Percentiles rank a stretch among this genome's conserved stretches.
Evolutionary conservation across 2,797 vertebrate species (phyloP).

Genomic region (Etheostoma nigrum): DNA sequence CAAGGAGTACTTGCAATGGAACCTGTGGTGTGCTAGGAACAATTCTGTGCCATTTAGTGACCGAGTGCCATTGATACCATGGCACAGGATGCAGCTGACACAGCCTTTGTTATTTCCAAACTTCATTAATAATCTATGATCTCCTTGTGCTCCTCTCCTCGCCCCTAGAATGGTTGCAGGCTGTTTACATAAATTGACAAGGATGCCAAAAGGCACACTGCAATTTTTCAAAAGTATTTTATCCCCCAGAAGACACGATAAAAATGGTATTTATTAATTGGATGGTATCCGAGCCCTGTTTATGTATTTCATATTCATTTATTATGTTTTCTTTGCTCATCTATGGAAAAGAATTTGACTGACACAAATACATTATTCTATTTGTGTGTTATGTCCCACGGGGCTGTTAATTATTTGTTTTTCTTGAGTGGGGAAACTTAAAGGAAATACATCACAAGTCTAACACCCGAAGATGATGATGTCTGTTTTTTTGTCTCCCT

Average conservation of each 20-base stretch:
- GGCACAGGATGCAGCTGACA: slow-evolving; percentile 70
- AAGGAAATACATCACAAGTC: slow-evolving; percentile 76
- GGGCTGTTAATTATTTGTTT: slow-evolving; percentile 81
- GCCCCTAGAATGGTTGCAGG: slow-evolving; percentile 73
- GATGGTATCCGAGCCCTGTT: slow-evolving; percentile 75
- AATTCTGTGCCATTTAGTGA: slow-evolving; percentile 52
- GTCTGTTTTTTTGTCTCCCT: slow-evolving; percentile 39
- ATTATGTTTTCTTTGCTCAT: slow-evolving; percentile 75
- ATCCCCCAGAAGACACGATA: slow-evolving; percentile 74
- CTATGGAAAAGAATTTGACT: slow-evolving; percentile 76
- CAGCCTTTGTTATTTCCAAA: slow-evolving; percentile 80
- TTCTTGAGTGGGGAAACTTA: slow-evolving; percentile 78
- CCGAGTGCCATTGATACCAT: slow-evolving; percentile 61
- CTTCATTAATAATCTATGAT: slow-evolving; percentile 81
- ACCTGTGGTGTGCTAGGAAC: slow-evolving; percentile 33
- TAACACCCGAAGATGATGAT: slow-evolving; percentile 66
- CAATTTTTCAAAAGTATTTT: slow-evolving; percentile 75
- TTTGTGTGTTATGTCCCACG: slow-evolving; percentile 77
- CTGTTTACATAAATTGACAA: slow-evolving; percentile 81
- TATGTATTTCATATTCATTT: slow-evolving; percentile 80
- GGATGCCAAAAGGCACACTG: slow-evolving; percentile 67
- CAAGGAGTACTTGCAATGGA: slow-evolving; percentile 31
- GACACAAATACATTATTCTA: slow-evolving; percentile 85
- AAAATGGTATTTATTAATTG: slow-evolving; percentile 80
- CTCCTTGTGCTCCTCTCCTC: slow-evolving; percentile 70